Percentiles rank a stretch among this genome's conserved stretches.
These are phyloP conservation scores for Crossocerus cetratus DNA, from an alignment of 2,888 invertebrate genomes.

Conservation along the genomic window DNA sequence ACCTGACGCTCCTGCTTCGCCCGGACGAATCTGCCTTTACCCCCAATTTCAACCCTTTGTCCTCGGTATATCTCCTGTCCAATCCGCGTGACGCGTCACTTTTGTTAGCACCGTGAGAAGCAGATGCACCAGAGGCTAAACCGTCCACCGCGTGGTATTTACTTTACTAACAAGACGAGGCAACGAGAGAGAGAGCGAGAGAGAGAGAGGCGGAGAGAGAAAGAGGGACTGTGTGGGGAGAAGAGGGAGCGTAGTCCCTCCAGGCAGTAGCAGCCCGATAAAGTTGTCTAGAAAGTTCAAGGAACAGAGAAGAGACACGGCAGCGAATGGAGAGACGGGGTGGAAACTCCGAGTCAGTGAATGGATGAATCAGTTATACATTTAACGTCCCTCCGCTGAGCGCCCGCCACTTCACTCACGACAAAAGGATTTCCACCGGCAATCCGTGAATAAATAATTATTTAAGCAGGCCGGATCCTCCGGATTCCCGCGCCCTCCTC, in stretches of 20 bases:
- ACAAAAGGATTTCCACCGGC: too few relatives aligned
- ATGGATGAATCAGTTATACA: too few relatives aligned
- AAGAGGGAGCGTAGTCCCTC: conserved; percentile 5
- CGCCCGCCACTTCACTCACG: too few relatives aligned
- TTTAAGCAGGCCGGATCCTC: too few relatives aligned
- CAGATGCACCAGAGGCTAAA: conserved; percentile 50
- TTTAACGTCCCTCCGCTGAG: too few relatives aligned
- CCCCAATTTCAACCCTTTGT: conserved; percentile 14
- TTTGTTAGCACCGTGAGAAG: conserved; percentile 58
- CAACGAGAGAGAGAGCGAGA: conserved; percentile 15
- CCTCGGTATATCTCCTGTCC: not conserved
- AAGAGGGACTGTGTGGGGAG: conserved; percentile 7
- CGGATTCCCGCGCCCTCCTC: too few relatives aligned
- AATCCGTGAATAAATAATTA: too few relatives aligned
- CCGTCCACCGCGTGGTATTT: conserved; percentile 41
- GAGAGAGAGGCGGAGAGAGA: not conserved
- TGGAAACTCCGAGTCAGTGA: not conserved
- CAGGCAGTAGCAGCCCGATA: conserved; percentile 39
- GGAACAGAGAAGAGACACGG: conserved; percentile 21
- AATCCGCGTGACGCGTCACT: conserved; percentile 48
- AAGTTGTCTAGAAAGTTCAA: conserved; percentile 23
- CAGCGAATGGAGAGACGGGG: not conserved
- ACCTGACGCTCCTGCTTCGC: conserved; percentile 53
- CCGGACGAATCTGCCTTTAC: conserved; percentile 38
- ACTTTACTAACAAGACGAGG: conserved; percentile 60